Base-by-base conservation (phyloP, 1,140 invertebrate genomes). In the Parasteatoda tepidariorum region DNA sequence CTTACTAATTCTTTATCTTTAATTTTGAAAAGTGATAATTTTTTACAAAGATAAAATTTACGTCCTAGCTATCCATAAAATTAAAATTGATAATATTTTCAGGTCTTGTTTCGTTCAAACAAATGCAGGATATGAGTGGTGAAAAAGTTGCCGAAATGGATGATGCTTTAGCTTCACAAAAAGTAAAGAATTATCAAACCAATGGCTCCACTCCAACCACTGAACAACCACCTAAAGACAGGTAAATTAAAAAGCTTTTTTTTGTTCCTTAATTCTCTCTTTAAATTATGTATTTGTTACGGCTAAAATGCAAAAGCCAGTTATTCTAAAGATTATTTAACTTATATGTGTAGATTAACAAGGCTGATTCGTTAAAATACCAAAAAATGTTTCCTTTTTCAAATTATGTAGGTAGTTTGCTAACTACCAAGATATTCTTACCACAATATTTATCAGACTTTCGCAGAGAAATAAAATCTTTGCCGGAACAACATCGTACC, bases 151-250 rank as follows among this genome's bases (percentile, higher is more conserved):
- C 41, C 22, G 78, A 81, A 26, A 81, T 81, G 78, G 31, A 48
- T 0, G 66, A 70, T 13, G 78, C 78, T 59, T 31, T 81, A n/a
- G 66, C 78, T 3, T 70, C 78, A 0, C 11, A 70, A 48, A n/a
- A 61, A 26, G 78, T 81, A 2, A 28, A 34, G 30, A 70, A 81
- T 48, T 81, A 81, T n/a, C 78, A 81, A 28, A 70, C 68, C 5
- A 22, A 18, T 31, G 15, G 61, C 7, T 1, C 0, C 6, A 66
- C 28, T 3, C 11, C 54, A 3, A 18, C 15, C 11, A 26, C 64
- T 0, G 54, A 70, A 41, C 18, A 15, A 30, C 54, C 6, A 41
- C 78, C 78, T 3, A n/a, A 7, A 61, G 78, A 81, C 34, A 81
- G 55, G 78, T 81, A 68, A 24, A 24, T 22, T 13, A n/a, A 18